Evolutionary conservation across 2,797 vertebrate genomes (phyloP), one percentile per base, ranked within the genome.

Genomic region (Ataeniobius toweri): DNA sequence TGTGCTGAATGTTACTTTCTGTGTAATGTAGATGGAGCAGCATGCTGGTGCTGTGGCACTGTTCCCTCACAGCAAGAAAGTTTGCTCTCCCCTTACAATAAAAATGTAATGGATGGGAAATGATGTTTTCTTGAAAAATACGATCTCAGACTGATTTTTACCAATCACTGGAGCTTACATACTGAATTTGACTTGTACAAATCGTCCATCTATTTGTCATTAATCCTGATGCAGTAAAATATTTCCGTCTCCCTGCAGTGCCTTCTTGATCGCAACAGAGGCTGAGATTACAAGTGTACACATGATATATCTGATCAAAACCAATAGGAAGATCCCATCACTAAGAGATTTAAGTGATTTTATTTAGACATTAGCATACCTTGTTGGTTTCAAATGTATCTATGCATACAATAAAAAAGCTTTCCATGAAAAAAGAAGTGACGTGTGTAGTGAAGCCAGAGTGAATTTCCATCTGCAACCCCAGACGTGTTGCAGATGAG

Each of bases 391-490:
- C 22, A 50, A 77, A 81, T 44, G 71, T 73, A 68, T 74, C 77
- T 68, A 55, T 76, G 76, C 83, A 73, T 68, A 74, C 73, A 74
- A 78, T 73, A 76, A 79, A 85, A 77, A 85, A 73, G 83, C 76
- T 83, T 82, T 74, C 39, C 46, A 73, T 74, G 75, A 83, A 79
- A 77, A 28, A 3, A 82, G 73, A 87, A 76, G 76, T 74, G 75
- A 89, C 78, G 78, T 79, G 80, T 87, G 85, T 79, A 75, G 83
- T 79, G 79, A 78, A 86, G 84, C 81, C 78, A 24, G 75, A 83
- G 73, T 69, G 81, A 78, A 83, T 88, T 82, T 91, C 80, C 79
- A 86, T 85, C 80, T 79, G 83, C 77, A 85, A 69, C 84, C 69
- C 81, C 10, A 3, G 89, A 86, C 28, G 18, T 31, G 74, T 73